phyloP scores from a whole-genome alignment of 2,113 vertebrate species.

The Arvicanthis niloticus region DNA sequence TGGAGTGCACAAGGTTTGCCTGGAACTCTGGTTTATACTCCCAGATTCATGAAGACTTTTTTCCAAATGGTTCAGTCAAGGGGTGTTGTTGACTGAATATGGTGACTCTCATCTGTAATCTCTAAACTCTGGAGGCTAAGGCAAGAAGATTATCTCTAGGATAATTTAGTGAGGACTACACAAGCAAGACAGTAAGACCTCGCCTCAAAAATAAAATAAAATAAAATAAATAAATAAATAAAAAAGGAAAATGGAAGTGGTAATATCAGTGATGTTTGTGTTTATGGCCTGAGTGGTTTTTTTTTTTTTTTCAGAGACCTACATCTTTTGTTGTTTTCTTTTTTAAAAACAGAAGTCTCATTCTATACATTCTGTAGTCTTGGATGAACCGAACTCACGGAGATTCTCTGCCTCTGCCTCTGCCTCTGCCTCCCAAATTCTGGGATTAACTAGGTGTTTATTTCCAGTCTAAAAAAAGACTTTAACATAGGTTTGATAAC shows the following conservation, averaged over 20 bases:
- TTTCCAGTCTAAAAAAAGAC: not conserved
- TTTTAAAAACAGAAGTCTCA: not conserved
- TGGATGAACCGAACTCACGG: not conserved
- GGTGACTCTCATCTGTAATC: not conserved
- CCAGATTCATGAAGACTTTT: not conserved
- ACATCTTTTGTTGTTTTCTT: not conserved
- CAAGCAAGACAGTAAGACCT: not conserved
- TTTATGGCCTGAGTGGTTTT: not conserved
- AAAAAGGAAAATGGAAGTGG: not conserved
- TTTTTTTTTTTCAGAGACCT: not conserved
- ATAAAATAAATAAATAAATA: not conserved
- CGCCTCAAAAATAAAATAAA: not conserved
- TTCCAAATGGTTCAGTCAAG: not conserved
- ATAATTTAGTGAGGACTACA: not conserved
- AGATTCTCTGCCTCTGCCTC: not conserved
- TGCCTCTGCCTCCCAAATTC: not conserved
- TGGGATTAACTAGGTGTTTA: not conserved
- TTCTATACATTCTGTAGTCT: not conserved
- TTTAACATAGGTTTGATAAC: not conserved
- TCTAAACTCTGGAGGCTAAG: not conserved
- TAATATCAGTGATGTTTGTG: not conserved
- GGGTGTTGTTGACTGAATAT: not conserved
- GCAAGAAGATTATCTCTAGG: not conserved
- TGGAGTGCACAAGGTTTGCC: not conserved
- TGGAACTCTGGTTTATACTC: not conserved